phyloP scores from a whole-genome alignment of 2,113 vertebrate species.

The Melanerpes formicivorus region DNA sequence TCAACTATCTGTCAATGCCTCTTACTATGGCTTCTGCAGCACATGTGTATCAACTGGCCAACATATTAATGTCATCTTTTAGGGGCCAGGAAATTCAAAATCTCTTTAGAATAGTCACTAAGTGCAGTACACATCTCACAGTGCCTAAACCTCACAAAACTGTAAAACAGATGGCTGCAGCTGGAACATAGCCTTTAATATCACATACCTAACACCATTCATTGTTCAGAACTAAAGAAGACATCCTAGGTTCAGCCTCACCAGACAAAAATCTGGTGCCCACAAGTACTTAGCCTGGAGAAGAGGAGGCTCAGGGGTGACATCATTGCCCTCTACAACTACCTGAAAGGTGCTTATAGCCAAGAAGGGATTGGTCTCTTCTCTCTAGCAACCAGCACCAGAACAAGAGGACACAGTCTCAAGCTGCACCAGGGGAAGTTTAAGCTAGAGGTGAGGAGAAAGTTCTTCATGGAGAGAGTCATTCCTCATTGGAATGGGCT shows the following conservation, averaged over 20 bases:
- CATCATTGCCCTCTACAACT: no score
- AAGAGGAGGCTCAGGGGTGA: no score
- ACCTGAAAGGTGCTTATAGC: no score
- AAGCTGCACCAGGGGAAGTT: no score
- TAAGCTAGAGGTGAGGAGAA: no score
- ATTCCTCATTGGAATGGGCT: no score
- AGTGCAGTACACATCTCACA: background rate
- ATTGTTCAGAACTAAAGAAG: background rate
- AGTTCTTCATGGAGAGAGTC: no score
- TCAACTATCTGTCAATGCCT: background rate
- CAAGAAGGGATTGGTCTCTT: no score
- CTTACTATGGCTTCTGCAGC: background rate
- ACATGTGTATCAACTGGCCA: background rate
- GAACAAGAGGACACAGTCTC: no score
- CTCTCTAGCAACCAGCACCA: no score
- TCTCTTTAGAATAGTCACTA: background rate
- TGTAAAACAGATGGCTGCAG: background rate
- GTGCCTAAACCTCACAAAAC: background rate
- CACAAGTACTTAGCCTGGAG: background rate
- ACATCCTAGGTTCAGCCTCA: background rate
- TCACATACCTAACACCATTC: background rate
- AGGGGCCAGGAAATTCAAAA: background rate
- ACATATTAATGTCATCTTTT: background rate
- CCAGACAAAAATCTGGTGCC: background rate
- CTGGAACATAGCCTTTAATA: background rate